Evolutionary conservation across 2,113 vertebrate species (phyloP).

Genomic region (Orcinus orca): DNA sequence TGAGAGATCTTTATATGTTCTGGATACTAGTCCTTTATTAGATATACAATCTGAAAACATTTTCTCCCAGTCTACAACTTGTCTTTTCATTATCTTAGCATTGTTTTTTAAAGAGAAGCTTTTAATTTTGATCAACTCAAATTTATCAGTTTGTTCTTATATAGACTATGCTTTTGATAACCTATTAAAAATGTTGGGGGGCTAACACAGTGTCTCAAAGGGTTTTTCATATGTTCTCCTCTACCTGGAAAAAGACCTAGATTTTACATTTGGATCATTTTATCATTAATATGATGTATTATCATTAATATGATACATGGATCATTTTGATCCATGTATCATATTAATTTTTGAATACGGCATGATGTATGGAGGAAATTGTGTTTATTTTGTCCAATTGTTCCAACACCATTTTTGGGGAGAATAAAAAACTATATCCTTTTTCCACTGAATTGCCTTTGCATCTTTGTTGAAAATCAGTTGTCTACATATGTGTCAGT

Average conservation of each 20-base stretch:
- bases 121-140: slow-evolving; percentile 9
- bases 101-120: neutral
- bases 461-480: neutral
- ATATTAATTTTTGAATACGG: neutral
- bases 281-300: no score
- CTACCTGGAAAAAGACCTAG: neutral
- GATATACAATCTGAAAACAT: neutral
- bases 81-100: neutral
- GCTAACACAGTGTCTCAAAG: neutral
- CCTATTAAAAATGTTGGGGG: neutral
- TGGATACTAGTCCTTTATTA: neutral
- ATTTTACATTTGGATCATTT: neutral
- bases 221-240: neutral
- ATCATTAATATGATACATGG: neutral
- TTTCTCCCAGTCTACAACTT: neutral
- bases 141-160: neutral
- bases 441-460: neutral
- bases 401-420: neutral
- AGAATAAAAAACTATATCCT: neutral
- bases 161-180: neutral
- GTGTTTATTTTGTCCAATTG: neutral
- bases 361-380: neutral
- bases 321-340: neutral
- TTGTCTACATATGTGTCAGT: neutral
- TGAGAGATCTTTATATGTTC: neutral